Evolutionary conservation across 1,140 invertebrate genomes (phyloP), one percentile per base, ranked within the genome.

Genomic region (Radopholus similis): DNA sequence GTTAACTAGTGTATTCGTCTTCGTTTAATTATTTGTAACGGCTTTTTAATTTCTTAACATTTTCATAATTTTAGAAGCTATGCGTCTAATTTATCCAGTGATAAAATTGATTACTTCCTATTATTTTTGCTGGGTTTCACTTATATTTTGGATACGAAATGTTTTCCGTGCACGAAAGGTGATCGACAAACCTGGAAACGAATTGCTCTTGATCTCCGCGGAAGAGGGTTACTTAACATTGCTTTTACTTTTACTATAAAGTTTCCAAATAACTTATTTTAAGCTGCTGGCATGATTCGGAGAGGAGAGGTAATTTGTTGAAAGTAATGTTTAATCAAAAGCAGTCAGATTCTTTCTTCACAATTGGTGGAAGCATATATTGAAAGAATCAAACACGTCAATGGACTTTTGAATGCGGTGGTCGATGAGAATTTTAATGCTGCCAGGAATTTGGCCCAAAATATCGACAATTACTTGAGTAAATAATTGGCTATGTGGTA

Each of bases 331-430:
- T 35, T 53, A 13, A 23, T 64, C 18, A 18, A 67, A 42, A 15
- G 4, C 53, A 57, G 4, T 70, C 18, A 73, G 59, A 53, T 73
- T 9, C 37, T 15, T 15, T 59, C 74, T 2, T 18, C 37, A 30
- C 54, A 78, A 32, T 23, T 75, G 13, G 49, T 75, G 21, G 72
- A 78, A 40, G 72, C 73, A 26, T 74, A 77, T 51, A 77, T 74
- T 35, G 63, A 66, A n/a, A 58, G 73, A 37, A 74, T 77, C 30
- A 11, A 28, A 8, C 38, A 57, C 26, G 73, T 74, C 5, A 64
- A 74, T 49, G 42, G 35, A 2, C 37, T 60, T 18, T 30, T 74
- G 2, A 71, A 74, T 60, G 73, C 73, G 8, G 47, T 74, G 32
- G 74, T 74, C 5, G 57, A 30, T 35, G 34, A 63, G 9, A 77